Percentiles rank a stretch among this genome's conserved stretches.
Conservation (phyloP, 2,888 invertebrate species). For the Trilocha varians region DNA sequence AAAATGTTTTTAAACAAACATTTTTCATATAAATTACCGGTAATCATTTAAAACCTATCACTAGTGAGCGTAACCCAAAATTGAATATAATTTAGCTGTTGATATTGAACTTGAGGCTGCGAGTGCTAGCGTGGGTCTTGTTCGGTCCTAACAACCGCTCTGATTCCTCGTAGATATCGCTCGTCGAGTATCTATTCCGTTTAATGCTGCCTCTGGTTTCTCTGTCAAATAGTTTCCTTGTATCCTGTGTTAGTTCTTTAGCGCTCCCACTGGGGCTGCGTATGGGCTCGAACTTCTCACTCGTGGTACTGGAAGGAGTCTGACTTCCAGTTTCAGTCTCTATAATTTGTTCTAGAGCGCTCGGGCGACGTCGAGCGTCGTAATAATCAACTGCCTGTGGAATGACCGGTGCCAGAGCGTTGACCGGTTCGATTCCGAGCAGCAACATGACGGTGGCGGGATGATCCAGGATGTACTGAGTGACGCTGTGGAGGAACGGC, state of each 20-base stretch:
- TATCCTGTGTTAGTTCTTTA: slow-evolving; percentile 46
- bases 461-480: slow-evolving; percentile 80
- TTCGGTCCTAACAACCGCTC: slow-evolving; percentile 70
- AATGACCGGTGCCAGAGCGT: slow-evolving; percentile 49
- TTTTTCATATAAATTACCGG: slow-evolving; percentile 27
- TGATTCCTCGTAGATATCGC: slow-evolving; percentile 76
- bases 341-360: slow-evolving; percentile 58
- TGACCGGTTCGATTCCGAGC: slow-evolving; percentile 79
- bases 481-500: slow-evolving; percentile 72
- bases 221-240: slow-evolving; percentile 45
- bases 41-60: slow-evolving; percentile 32
- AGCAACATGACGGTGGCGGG: slow-evolving; percentile 81
- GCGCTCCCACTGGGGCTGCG: slow-evolving; percentile 47
- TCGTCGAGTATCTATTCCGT: slow-evolving; percentile 78
- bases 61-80: slow-evolving; percentile 54
- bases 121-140: slow-evolving; percentile 74
- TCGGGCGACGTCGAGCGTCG: slow-evolving; percentile 52
- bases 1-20: slow-evolving; percentile 17
- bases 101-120: slow-evolving; percentile 75
- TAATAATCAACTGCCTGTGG: slow-evolving; percentile 61
- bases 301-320: slow-evolving; percentile 55
- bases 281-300: slow-evolving; percentile 44
- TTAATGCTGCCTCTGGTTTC: slow-evolving; percentile 43
- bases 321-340: slow-evolving; percentile 62
- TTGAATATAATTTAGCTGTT: slow-evolving; percentile 58